A percentile compares a stretch with the other conserved stretches of the same genome.
These are phyloP conservation scores for Botia kubotai DNA, from an alignment of 2,797 vertebrate species.

Conservation along the genomic window DNA sequence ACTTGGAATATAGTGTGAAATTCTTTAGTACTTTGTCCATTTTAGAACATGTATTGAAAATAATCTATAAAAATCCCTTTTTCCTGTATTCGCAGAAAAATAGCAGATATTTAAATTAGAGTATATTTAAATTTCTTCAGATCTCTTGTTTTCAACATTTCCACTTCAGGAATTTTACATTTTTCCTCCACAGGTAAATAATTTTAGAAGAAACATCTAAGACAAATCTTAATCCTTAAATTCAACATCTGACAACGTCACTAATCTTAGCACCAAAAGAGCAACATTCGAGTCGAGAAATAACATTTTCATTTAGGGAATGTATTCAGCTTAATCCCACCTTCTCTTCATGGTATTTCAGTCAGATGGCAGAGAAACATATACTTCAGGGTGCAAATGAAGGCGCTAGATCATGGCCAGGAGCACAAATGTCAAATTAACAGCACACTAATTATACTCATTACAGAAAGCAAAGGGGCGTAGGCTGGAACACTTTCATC, in stretches of 20 bases:
- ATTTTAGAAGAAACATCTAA: neutral
- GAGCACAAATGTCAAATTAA: conserved; percentile 64
- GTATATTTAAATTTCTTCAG: too few species aligned
- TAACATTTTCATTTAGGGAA: conserved; percentile 15
- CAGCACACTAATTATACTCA: conserved; percentile 63
- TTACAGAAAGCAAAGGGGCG: conserved; percentile 58
- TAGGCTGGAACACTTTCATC: conserved; percentile 58
- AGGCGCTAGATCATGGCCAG: conserved; percentile 59
- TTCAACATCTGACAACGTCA: neutral
- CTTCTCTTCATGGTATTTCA: conserved; percentile 50
- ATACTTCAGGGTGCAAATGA: conserved; percentile 57
- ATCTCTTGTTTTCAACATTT: too few species aligned
- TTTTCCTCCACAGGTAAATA: neutral
- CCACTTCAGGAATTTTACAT: too few species aligned
- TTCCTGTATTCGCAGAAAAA: too few species aligned
- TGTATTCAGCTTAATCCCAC: conserved; percentile 11
- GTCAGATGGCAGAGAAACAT: conserved; percentile 40
- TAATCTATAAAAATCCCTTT: too few species aligned
- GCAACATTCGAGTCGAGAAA: neutral
- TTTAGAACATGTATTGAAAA: too few species aligned
- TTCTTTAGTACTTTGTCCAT: too few species aligned
- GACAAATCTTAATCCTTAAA: conserved; percentile 6
- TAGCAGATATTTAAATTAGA: too few species aligned
- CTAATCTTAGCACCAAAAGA: neutral
- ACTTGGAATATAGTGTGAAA: too few species aligned